Evolutionary conservation across 2,797 vertebrate genomes (phyloP), one percentile per base, ranked within the genome.

Genomic region (Hippocampus kuda): DNA sequence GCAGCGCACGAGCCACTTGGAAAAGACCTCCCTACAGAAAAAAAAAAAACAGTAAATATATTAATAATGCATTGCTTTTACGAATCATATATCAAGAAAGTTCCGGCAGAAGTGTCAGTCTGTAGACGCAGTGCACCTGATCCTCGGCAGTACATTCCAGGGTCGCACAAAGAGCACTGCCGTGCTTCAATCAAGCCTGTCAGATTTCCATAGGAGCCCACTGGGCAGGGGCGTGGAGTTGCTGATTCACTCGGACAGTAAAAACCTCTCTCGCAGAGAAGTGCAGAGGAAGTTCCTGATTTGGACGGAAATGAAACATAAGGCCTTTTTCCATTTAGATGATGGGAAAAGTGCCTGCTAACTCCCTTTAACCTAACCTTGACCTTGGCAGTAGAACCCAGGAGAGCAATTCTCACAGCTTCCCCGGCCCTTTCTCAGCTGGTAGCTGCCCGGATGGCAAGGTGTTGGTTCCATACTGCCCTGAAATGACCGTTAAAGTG

Each of bases 381-480:
- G 77, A 60, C 86, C 67, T 68, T 74, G 86, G 77, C 92, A 93
- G 72, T 79, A 89, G 76, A 79, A 90, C 30, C 88, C 84, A 71
- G 85, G 68, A 68, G 89, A 90, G 41, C 92, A 92, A 4, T 71
- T 54, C 68, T 91, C 89, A 66, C 93, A 94, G 64, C 71, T 84
- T 60, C 83, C 79, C 74, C 92, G 94, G 65, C 92, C 92, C 70
- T 87, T 83, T 64, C 85, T 89, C 1, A 84, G 74, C 66, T 93
- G 89, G 86, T 92, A 93, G 75, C 89, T 90, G 8, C 95, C 94
- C 12, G 91, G 91, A 0, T 87, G 89, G 75, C 92, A 93, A 22
- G 73, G 68, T 2, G 67, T 84, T 80, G 84, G 82, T 67, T 76
- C 84, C 66, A 76, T 66, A 75, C 90, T 91, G 22, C 91, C 91